Evolutionary conservation across 2,888 invertebrate species (phyloP).

Genomic region (Halictus ligatus): DNA sequence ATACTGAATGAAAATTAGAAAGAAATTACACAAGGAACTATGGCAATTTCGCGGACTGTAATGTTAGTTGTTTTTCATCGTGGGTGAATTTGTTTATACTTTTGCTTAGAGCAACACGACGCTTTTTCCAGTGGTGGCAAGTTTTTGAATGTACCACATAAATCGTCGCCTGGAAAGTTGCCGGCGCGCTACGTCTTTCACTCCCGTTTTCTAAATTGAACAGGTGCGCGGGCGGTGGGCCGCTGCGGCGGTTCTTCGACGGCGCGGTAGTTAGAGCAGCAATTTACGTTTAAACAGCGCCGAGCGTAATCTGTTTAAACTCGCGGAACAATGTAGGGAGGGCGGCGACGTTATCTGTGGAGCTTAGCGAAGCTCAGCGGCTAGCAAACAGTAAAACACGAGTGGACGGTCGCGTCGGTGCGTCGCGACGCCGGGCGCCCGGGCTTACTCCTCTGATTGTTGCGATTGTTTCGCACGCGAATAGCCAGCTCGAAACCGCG

Average conservation of each 20-base stretch:
- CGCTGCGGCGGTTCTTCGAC: constrained; percentile 38
- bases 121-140: not conserved
- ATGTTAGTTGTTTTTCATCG: not conserved
- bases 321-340: constrained; percentile 79
- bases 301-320: constrained; percentile 82
- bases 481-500: constrained; percentile 15
- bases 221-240: not conserved
- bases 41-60: not conserved
- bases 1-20: not conserved
- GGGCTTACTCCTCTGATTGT: constrained; percentile 55
- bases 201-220: constrained; percentile 20
- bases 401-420: constrained; percentile 59
- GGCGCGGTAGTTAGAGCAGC: constrained; percentile 70
- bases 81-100: not conserved
- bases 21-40: not conserved
- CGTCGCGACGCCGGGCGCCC: constrained; percentile 30
- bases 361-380: constrained; percentile 77
- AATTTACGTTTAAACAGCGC: constrained; percentile 81
- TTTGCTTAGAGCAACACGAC: not conserved
- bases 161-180: not conserved
- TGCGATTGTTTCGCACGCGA: constrained; percentile 57
- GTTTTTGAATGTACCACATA: too few species aligned
- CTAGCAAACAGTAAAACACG: constrained; percentile 75
- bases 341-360: constrained; percentile 73
- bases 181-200: constrained; percentile 6